Evolutionary conservation across 2,113 vertebrate species (phyloP).

Genomic region (Gobiocypris rarus): DNA sequence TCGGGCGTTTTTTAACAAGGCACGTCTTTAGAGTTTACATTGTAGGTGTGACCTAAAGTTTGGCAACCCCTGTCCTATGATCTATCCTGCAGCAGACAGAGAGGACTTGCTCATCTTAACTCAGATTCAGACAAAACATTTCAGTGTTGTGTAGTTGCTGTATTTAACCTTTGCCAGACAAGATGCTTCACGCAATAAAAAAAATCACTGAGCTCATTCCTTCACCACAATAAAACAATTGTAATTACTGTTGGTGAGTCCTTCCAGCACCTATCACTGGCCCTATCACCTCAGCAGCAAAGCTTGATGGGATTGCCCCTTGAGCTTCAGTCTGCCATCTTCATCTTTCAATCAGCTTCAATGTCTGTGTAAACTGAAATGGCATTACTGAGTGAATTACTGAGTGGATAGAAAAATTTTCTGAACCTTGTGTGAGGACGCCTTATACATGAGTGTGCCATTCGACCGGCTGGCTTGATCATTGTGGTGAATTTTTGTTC

Average conservation of each 20-base stretch:
- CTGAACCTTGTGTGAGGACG: constrained; percentile 7
- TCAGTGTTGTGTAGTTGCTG: not conserved
- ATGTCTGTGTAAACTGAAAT: constrained; percentile 29
- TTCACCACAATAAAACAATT: constrained; percentile 44
- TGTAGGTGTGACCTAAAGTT: not conserved
- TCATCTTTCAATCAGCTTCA: constrained; percentile 20
- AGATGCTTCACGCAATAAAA: not conserved
- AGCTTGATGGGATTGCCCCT: constrained; percentile 36
- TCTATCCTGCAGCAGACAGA: not conserved
- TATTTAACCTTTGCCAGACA: not conserved
- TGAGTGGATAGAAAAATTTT: constrained; percentile 24
- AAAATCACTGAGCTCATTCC: not conserved
- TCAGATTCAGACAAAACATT: not conserved
- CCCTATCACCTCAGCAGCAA: constrained; percentile 32
- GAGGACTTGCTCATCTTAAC: not conserved
- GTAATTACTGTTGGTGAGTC: constrained; percentile 11
- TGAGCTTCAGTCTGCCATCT: not conserved
- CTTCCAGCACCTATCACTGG: constrained; percentile 38
- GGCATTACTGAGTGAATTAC: constrained; percentile 29
- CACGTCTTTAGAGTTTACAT: too few species aligned
- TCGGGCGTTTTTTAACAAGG: too few species aligned
- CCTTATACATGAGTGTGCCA: constrained; percentile 37
- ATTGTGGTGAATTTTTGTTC: constrained; percentile 57
- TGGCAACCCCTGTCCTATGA: not conserved
- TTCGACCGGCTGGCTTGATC: constrained; percentile 57